Percentiles rank a stretch among this genome's conserved stretches.
phyloP scores from a whole-genome alignment of 2,113 vertebrate genomes.

The Urocitellus parryii region DNA sequence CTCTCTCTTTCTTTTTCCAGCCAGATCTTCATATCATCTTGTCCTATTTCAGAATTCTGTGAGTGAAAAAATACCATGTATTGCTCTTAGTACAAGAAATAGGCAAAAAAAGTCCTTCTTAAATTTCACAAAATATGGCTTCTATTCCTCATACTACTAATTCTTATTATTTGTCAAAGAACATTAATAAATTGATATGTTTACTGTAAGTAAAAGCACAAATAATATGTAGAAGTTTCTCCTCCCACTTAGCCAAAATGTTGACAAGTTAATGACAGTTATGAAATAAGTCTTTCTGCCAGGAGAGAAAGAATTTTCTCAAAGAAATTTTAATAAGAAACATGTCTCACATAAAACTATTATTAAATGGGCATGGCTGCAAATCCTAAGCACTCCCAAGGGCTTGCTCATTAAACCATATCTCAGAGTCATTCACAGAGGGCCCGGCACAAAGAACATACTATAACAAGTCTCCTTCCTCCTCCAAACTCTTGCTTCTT shows the following conservation, averaged over 20 bases:
- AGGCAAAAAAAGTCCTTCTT: slow-evolving; percentile 12
- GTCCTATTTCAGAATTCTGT: neutral
- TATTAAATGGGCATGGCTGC: neutral
- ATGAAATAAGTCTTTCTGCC: slow-evolving; percentile 12
- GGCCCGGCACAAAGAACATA: neutral
- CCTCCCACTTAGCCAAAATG: slow-evolving; percentile 45
- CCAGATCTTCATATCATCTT: neutral
- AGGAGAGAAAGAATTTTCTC: slow-evolving; percentile 34
- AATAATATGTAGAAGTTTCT: slow-evolving; percentile 43
- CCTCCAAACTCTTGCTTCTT: neutral
- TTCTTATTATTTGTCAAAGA: neutral
- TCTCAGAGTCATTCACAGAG: neutral
- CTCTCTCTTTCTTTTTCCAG: neutral
- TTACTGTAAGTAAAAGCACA: neutral
- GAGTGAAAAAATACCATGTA: neutral
- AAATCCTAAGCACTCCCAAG: neutral
- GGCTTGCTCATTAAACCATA: neutral
- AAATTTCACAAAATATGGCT: neutral
- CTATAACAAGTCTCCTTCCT: neutral
- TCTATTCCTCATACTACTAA: neutral
- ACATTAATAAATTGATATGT: neutral
- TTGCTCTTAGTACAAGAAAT: neutral
- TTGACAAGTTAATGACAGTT: slow-evolving; percentile 27
- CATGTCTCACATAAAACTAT: slow-evolving; percentile 42
- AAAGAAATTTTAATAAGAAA: slow-evolving; percentile 50